A percentile compares a stretch with the other conserved stretches of the same genome.
These are phyloP conservation scores for Rynchops niger DNA, from an alignment of 2,113 vertebrate species.

Conservation along the genomic window DNA sequence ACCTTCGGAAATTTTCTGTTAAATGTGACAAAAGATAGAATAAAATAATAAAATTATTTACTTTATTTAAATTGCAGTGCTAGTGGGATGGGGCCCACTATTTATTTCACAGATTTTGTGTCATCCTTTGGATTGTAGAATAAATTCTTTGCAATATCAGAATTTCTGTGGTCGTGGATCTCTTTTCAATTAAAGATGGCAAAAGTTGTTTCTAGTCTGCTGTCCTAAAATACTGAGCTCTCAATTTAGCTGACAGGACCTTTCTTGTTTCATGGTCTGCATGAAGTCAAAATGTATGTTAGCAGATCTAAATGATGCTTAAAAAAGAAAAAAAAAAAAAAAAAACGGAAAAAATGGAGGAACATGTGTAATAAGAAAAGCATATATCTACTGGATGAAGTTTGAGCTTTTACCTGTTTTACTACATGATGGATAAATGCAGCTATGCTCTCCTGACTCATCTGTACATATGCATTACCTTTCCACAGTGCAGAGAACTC, in stretches of 20 bases:
- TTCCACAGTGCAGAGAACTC: not conserved
- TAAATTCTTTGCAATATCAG: not conserved
- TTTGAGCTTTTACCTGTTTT: not conserved
- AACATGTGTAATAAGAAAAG: not conserved
- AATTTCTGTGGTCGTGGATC: not conserved
- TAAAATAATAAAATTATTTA: not conserved
- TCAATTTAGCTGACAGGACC: not conserved
- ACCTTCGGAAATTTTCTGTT: not conserved
- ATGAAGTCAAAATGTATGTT: not conserved
- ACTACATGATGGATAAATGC: accelerated
- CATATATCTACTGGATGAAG: not conserved
- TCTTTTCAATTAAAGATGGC: not conserved
- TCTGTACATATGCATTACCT: not conserved
- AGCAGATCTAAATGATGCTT: not conserved
- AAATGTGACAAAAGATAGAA: not conserved
- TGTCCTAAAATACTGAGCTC: not conserved
- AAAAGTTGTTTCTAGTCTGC: not conserved
- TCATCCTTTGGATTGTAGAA: not conserved
- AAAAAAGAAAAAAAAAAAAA: not conserved
- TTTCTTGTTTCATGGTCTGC: not conserved
- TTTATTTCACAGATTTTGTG: not conserved
- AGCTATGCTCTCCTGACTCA: accelerated
- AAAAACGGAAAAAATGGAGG: accelerated
- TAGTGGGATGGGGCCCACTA: not conserved
- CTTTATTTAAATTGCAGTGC: not conserved